Evolutionary conservation across 37 sponge, comb jelly and placozoan species (phyloP).

Genomic region (Dysidea cf. avara): DNA sequence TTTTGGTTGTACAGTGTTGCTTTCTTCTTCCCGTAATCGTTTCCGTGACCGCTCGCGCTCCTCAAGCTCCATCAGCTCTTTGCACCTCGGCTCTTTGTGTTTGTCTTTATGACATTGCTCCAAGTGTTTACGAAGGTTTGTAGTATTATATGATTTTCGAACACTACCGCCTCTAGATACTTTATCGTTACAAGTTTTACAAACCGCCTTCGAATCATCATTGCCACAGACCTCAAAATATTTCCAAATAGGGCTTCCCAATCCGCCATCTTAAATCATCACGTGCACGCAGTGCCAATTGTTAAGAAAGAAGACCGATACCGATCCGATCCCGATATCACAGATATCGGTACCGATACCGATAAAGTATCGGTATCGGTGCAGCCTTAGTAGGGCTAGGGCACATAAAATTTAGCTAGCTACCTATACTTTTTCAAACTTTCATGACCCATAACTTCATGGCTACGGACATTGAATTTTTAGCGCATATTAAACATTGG

Average conservation of each 20-base stretch:
- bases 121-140: slow-evolving; percentile 11
- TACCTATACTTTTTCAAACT: too few relatives aligned
- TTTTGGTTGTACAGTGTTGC: too few relatives aligned
- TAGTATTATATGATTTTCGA: slow-evolving; percentile 5
- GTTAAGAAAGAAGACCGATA: too few relatives aligned
- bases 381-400: too few relatives aligned
- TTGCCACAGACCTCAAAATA: background rate
- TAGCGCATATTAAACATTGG: too few relatives aligned
- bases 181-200: background rate
- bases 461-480: too few relatives aligned
- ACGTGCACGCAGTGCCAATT: too few relatives aligned
- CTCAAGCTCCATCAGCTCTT: background rate
- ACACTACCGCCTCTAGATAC: background rate
- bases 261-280: too few relatives aligned
- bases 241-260: background rate
- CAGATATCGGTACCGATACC: slow-evolving; percentile 13
- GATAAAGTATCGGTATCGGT: slow-evolving; percentile 2
- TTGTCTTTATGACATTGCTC: background rate
- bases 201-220: background rate
- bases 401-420: too few relatives aligned
- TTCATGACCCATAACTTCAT: too few relatives aligned
- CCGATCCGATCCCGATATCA: background rate
- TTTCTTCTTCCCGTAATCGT: too few relatives aligned
- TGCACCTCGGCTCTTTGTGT: background rate
- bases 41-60: too few relatives aligned